Percentiles rank a stretch among this genome's conserved stretches.
phyloP scores from a whole-genome alignment of 2,888 invertebrate genomes.

The Caradrina kadenii region DNA sequence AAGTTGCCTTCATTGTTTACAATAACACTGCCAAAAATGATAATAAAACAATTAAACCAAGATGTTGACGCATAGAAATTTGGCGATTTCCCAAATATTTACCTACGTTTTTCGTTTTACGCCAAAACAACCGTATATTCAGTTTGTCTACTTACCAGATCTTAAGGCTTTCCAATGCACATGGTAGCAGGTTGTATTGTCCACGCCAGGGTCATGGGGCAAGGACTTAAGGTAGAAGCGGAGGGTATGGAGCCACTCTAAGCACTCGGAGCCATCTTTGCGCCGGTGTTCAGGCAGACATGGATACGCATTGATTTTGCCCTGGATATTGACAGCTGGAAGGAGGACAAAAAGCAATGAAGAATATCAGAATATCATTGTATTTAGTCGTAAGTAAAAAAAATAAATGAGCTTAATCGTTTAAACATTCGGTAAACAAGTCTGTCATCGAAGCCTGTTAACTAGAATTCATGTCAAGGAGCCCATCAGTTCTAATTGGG shows the following conservation, averaged over 20 bases:
- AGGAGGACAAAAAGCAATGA: constrained; percentile 22
- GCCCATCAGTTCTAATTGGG: too few relatives aligned
- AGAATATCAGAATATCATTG: background rate
- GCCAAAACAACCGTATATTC: too few relatives aligned
- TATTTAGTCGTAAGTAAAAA: background rate
- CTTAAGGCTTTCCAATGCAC: constrained; percentile 95
- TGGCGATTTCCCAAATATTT: constrained; percentile 13
- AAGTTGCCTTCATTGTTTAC: constrained; percentile 12
- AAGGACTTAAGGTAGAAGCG: constrained; percentile 93
- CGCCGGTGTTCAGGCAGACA: constrained; percentile 92
- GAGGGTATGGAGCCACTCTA: constrained; percentile 95
- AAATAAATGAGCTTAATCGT: too few relatives aligned
- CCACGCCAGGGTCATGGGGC: constrained; percentile 86
- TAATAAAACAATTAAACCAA: background rate
- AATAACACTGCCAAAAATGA: constrained; percentile 15
- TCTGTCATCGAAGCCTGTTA: too few relatives aligned
- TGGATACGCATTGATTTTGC: constrained; percentile 92
- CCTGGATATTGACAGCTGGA: constrained; percentile 90
- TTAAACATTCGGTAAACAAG: too few relatives aligned
- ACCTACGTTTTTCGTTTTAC: background rate
- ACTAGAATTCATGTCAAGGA: too few relatives aligned
- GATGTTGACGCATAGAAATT: background rate
- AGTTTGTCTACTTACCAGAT: constrained; percentile 77
- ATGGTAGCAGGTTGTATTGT: constrained; percentile 95
- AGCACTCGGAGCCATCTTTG: constrained; percentile 92